Evolutionary conservation across 2,113 vertebrate species (phyloP), one percentile per base, ranked within the genome.

Genomic region (Telmatochromis brichardi): DNA sequence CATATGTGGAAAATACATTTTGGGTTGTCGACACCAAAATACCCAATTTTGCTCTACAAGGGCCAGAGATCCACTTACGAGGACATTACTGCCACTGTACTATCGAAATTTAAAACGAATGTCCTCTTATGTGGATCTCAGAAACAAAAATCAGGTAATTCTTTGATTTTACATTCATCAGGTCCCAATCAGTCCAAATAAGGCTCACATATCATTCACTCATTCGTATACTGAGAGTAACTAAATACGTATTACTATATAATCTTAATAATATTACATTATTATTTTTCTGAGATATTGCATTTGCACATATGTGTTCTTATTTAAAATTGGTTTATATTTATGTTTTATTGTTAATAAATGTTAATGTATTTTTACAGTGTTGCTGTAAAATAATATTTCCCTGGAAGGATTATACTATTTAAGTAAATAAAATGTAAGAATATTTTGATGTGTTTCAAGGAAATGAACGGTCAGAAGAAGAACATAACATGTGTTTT

Each of bases 11-110:
- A 6, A 58, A 58, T 31, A 60, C 57, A 31, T 31, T 31, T 60
- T 60, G 5, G 57, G 2, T 60, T 31, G 26, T 60, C 1, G 2
- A 60, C 5, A 60, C 14, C 57, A 60, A 60, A 60, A 31, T 60
- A 6, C 26, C 5, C 8, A 60, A 17, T 31, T 60, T 60, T 60
- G 8, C 57, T 60, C 54, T 57, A 28, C 23, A 57, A 57, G 3
- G 54, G 7, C 54, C 54, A 0, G 23, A 57, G 0, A 57, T 28
- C 54, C 54, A 57, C 23, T 26, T 57, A 28, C 1, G 3, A 8
- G 7, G 54, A 14, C 23, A 57, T 57, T 57, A 0, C 23, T 14
- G 0, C 54, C 54, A 7, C 4, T 8, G 54, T 26, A 0, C 54
- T 57, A 57, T 26, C 6, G 0, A 26, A 57, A 57, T 26, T 26